phyloP scores from a whole-genome alignment of 1,140 invertebrate species.

The Anastrepha ludens region DNA sequence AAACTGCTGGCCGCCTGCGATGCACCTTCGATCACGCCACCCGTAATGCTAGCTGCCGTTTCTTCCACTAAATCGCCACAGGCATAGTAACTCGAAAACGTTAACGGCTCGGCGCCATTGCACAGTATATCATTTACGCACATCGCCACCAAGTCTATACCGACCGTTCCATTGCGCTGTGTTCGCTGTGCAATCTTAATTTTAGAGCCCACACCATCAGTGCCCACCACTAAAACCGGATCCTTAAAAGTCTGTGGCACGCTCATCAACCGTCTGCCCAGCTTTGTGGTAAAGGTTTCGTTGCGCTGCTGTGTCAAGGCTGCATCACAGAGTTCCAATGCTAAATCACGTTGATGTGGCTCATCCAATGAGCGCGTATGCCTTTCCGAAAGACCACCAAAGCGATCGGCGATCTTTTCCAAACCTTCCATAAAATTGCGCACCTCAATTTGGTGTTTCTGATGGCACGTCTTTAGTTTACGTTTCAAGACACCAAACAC shows the following conservation, averaged over 20 bases:
- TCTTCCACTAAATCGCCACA: conserved; percentile 86
- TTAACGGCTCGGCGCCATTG: conserved; percentile 94
- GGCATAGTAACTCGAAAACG: conserved; percentile 97
- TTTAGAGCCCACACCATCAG: conserved; percentile 98
- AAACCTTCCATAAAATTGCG: conserved; percentile 66
- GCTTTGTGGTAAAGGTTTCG: conserved; percentile 62
- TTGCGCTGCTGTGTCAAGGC: conserved; percentile 26
- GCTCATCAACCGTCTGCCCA: conserved; percentile 62
- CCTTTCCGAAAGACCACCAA: conserved; percentile 58
- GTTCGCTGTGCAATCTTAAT: conserved; percentile 92
- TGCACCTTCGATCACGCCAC: conserved; percentile 91
- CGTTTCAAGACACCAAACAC: conserved; percentile 66
- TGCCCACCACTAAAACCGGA: conserved; percentile 93
- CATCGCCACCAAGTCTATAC: conserved; percentile 99
- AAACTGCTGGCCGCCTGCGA: conserved; percentile 88
- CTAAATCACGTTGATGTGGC: conserved; percentile 47
- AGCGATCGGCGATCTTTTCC: conserved; percentile 59
- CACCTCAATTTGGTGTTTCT: conserved; percentile 60
- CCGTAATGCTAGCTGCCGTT: conserved; percentile 83
- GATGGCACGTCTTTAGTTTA: background rate
- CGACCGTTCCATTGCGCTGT: conserved; percentile 87
- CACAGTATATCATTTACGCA: conserved; percentile 98
- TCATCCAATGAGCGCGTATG: conserved; percentile 33
- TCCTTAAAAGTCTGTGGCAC: conserved; percentile 79
- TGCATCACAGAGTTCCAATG: background rate